Evolutionary conservation across 2,797 vertebrate genomes (phyloP).

Genomic region (Sternarchorhynchus goeldii): DNA sequence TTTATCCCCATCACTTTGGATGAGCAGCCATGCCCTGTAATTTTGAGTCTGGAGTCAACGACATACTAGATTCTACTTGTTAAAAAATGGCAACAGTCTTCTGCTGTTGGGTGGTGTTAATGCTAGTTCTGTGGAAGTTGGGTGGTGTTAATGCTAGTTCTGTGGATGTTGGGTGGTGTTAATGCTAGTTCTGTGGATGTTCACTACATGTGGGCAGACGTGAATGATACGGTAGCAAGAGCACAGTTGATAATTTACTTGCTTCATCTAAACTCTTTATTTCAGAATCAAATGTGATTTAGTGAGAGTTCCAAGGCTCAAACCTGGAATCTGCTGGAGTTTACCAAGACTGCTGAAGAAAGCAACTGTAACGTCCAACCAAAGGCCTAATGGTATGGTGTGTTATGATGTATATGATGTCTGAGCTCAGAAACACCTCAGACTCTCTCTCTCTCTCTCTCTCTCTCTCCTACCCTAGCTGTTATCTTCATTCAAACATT

Average conservation of each 20-base stretch:
- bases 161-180: neutral
- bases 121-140: no score
- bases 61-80: neutral
- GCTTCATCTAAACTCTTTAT: neutral
- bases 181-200: neutral
- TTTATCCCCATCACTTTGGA: neutral
- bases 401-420: neutral
- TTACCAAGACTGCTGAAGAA: neutral
- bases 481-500: conserved; percentile 38
- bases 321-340: conserved; percentile 5
- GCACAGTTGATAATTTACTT: neutral
- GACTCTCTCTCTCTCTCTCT: neutral
- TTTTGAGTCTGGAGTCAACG: no score
- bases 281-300: no score
- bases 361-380: no score
- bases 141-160: neutral
- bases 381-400: neutral
- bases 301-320: neutral
- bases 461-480: neutral
- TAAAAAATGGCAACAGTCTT: neutral
- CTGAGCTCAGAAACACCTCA: conserved; percentile 5
- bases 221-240: neutral
- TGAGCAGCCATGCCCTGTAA: neutral
- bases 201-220: no score
- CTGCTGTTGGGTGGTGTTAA: neutral